Base-by-base conservation (phyloP, 2,113 vertebrate genomes). In the Hypomesus transpacificus region DNA sequence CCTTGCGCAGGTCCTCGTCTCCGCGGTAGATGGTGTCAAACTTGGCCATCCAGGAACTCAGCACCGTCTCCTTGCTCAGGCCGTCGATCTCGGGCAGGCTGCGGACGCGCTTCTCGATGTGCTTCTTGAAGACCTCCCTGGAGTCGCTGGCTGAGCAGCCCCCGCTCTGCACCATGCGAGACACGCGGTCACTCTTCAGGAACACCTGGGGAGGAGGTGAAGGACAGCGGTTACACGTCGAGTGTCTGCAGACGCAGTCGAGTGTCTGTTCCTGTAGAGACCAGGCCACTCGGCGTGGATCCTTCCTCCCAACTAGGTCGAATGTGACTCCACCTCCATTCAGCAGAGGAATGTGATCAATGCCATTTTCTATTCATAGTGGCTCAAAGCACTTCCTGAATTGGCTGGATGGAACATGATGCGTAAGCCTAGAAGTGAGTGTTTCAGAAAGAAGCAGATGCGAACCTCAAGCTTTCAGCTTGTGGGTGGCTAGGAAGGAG, bases 31-130 rank as follows among this genome's bases (percentile, higher is more conserved):
- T 99, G 16, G 96, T 96, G 68, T 99, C 97, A 13, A 98, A 99
- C 80, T 99, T 99, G 34, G 97, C 97, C 68, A 98, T 95, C 97
- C 97, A 99, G 18, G 97, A 99, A 86, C 97, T 99, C 66, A 99
- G 90, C 59, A 99, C 97, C 0, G 97, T 99, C 91, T 99, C 97
- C 85, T 99, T 99, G 88, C 97, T 99, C 75, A 99, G 93, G 58
- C 97, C 97, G 0, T 99, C 97, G 0, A 99, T 99, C 82, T 99
- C 97, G 0, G 97, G 97, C 66, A 99, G 90, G 82, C 97, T 98
- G 46, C 97, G 95, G 54, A 98, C 97, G 0, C 97, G 90, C 86
- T 99, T 99, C 89, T 99, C 97, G 0, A 99, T 99, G 89, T 99
- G 97, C 81, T 99, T 99, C 89, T 99, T 99, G 83, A 99, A 99